Conservation (phyloP, 1,140 invertebrate genomes). For the Eumeta japonica region DNA sequence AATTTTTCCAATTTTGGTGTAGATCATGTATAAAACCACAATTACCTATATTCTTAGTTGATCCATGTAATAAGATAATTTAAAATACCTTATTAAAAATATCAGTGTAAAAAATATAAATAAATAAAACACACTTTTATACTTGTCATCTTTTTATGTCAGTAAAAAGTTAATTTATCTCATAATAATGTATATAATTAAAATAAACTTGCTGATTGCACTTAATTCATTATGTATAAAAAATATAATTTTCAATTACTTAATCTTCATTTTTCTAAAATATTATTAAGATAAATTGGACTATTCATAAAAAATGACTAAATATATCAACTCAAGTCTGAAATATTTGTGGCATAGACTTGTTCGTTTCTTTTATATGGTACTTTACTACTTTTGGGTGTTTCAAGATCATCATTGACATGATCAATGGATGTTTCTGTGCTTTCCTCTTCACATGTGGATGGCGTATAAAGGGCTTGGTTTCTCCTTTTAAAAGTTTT, state of each 20-base stretch:
- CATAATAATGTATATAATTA: too few species aligned
- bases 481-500: conserved; percentile 52
- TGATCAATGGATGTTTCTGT: conserved; percentile 19
- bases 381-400: conserved; percentile 32
- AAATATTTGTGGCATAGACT: too few species aligned
- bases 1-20: too few species aligned
- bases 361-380: conserved; percentile 13
- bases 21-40: too few species aligned
- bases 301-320: conserved; percentile 3
- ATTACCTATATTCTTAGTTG: too few species aligned
- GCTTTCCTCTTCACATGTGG: conserved; percentile 22
- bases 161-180: too few species aligned
- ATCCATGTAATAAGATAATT: too few species aligned
- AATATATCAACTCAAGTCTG: conserved; percentile 5
- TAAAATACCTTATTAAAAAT: too few species aligned
- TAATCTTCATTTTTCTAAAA: background rate
- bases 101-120: too few species aligned
- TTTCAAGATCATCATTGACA: conserved; percentile 25
- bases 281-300: conserved; percentile 4
- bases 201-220: too few species aligned
- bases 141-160: too few species aligned
- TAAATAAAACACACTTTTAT: too few species aligned
- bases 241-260: conserved; percentile 4
- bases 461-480: conserved; percentile 38
- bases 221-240: conserved; percentile 23